Conservation (phyloP, 2,113 vertebrate species). For the Oreochromis aureus region DNA sequence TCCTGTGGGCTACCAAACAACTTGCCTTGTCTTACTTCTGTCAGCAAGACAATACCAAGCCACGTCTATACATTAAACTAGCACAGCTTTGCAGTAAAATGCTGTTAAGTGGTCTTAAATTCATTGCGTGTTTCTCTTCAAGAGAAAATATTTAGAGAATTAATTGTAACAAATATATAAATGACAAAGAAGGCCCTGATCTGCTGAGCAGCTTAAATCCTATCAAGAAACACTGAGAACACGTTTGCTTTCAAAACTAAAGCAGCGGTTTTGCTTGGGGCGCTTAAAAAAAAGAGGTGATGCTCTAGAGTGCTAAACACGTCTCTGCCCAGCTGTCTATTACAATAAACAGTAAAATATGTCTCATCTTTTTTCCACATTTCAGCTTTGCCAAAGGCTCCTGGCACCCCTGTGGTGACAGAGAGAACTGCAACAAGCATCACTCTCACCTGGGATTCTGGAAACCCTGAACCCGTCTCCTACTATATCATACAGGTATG, state of each 20-base stretch:
- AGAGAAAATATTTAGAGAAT: background rate
- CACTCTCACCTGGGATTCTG: slow-evolving; percentile 97
- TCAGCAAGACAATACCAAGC: background rate
- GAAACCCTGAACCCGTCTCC: slow-evolving; percentile 94
- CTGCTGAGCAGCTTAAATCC: background rate
- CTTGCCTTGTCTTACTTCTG: background rate
- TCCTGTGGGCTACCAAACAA: background rate
- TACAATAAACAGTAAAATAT: background rate
- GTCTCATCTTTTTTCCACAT: background rate
- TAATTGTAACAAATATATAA: background rate
- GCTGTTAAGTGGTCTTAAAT: background rate
- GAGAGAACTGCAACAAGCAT: slow-evolving; percentile 98
- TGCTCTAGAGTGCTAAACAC: background rate
- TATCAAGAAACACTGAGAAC: background rate
- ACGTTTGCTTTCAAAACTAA: background rate
- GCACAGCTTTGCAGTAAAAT: background rate
- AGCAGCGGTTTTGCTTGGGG: background rate
- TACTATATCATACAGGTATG: slow-evolving; percentile 85
- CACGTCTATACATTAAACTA: background rate
- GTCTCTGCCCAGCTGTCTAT: background rate
- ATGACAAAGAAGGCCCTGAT: background rate
- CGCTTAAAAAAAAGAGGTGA: background rate
- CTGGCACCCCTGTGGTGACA: slow-evolving; percentile 88
- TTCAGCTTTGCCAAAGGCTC: slow-evolving; percentile 90
- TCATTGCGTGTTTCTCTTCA: background rate